Percentiles rank a stretch among this genome's conserved stretches.
phyloP scores from a whole-genome alignment of 1,140 invertebrate genomes.

The Octopus sinensis region DNA sequence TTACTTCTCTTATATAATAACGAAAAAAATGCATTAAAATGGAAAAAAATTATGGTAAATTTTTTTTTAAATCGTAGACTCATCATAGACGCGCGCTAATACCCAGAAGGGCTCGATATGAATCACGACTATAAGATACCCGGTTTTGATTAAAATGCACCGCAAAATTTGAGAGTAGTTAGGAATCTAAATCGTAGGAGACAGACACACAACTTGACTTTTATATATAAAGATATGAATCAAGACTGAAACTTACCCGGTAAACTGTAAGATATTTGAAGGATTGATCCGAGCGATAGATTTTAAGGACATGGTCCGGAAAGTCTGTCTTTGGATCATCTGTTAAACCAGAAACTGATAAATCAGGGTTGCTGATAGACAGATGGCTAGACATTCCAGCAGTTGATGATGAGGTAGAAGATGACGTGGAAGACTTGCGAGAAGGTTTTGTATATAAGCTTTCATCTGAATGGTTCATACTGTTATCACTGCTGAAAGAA shows the following conservation, averaged over 20 bases:
- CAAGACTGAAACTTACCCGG: constrained; percentile 62
- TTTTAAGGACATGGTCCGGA: constrained; percentile 96
- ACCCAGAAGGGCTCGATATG: no score
- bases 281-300: constrained; percentile 86
- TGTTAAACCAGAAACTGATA: constrained; percentile 55
- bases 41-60: no score
- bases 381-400: constrained; percentile 37
- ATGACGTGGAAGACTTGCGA: constrained; percentile 40
- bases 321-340: constrained; percentile 69
- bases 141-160: no score
- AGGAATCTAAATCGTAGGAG: no score
- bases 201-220: no score
- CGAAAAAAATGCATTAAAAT: no score
- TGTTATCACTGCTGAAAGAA: constrained; percentile 13
- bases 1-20: no score
- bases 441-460: constrained; percentile 41
- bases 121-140: no score
- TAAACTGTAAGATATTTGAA: constrained; percentile 96
- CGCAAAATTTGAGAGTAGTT: no score
- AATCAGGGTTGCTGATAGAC: constrained; percentile 87
- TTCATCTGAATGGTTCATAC: constrained; percentile 46
- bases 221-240: no score
- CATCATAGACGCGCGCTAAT: no score
- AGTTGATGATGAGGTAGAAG: constrained; percentile 35
- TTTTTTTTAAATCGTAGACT: no score